A percentile compares a stretch with the other conserved stretches of the same genome.
Conservation (phyloP, 2,797 vertebrate genomes). For the Phoeniculus purpureus region DNA sequence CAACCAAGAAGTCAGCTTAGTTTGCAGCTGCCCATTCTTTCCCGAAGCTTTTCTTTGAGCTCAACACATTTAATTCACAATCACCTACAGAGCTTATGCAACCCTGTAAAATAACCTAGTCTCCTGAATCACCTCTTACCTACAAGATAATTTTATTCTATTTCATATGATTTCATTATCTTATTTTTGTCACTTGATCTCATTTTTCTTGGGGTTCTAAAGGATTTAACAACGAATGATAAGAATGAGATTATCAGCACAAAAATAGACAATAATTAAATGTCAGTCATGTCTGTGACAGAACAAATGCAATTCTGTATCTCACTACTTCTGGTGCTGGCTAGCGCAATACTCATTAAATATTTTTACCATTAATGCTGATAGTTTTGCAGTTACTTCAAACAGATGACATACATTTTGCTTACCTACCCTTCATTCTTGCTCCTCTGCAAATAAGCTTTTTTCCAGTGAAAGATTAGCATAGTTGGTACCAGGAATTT, state of each 20-base stretch:
- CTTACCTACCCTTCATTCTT: conserved; percentile 57
- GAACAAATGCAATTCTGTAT: conserved; percentile 78
- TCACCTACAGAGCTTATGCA: conserved; percentile 60
- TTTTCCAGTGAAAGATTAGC: conserved; percentile 66
- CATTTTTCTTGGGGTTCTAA: conserved; percentile 78
- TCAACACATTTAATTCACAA: conserved; percentile 67
- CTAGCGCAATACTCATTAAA: conserved; percentile 77
- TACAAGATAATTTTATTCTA: conserved; percentile 81
- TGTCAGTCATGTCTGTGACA: conserved; percentile 80
- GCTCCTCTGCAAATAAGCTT: conserved; percentile 49
- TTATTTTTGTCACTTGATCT: conserved; percentile 81
- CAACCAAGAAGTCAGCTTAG: conserved; percentile 54
- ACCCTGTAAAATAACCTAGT: conserved; percentile 73
- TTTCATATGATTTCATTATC: conserved; percentile 81
- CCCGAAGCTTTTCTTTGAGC: conserved; percentile 55
- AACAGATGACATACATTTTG: conserved; percentile 46
- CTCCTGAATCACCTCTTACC: conserved; percentile 73
- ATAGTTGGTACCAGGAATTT: conserved; percentile 69
- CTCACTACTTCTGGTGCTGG: conserved; percentile 76
- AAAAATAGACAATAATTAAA: conserved; percentile 84
- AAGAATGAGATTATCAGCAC: conserved; percentile 82
- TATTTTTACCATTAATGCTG: conserved; percentile 63
- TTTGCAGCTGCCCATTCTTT: conserved; percentile 40
- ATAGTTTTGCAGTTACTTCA: conserved; percentile 72
- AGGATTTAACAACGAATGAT: conserved; percentile 79